Evolutionary conservation across 2,797 vertebrate species (phyloP).

Genomic region (Geotrypetes seraphini): DNA sequence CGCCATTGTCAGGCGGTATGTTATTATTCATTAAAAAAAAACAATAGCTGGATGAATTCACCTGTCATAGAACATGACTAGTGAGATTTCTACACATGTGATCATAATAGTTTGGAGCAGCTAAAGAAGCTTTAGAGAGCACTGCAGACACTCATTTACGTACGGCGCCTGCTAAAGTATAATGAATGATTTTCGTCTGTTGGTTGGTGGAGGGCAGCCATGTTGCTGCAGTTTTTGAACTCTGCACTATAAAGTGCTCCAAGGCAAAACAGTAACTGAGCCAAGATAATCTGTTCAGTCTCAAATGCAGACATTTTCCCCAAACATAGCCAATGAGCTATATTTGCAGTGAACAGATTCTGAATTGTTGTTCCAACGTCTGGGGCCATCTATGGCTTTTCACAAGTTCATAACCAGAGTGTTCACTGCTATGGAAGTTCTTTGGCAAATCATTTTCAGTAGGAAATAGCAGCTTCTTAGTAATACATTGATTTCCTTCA

Average conservation of each 20-base stretch:
- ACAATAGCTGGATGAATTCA: too few relatives aligned
- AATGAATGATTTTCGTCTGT: slow-evolving; percentile 55
- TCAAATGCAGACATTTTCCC: slow-evolving; percentile 25
- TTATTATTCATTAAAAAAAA: too few relatives aligned
- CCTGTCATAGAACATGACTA: too few relatives aligned
- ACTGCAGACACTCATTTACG: slow-evolving; percentile 48
- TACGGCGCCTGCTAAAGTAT: slow-evolving; percentile 50
- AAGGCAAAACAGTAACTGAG: slow-evolving; percentile 49
- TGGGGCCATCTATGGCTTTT: slow-evolving; percentile 63
- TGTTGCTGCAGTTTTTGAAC: slow-evolving; percentile 59
- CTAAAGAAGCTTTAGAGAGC: too few relatives aligned
- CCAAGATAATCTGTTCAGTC: slow-evolving; percentile 48
- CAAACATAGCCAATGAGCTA: slow-evolving; percentile 51
- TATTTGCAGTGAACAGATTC: slow-evolving; percentile 65
- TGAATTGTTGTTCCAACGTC: slow-evolving; percentile 60
- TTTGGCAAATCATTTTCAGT: too few relatives aligned
- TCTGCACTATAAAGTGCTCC: slow-evolving; percentile 45
- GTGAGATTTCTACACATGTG: too few relatives aligned
- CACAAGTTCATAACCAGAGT: slow-evolving; percentile 57
- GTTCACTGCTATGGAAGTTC: slow-evolving; percentile 52
- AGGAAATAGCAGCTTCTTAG: too few relatives aligned
- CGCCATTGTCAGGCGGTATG: too few relatives aligned
- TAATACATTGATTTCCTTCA: too few relatives aligned
- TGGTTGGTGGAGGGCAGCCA: slow-evolving; percentile 25
- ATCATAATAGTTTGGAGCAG: too few relatives aligned